Evolutionary conservation across 1,140 invertebrate species (phyloP).

Genomic region (Nebria ingens): DNA sequence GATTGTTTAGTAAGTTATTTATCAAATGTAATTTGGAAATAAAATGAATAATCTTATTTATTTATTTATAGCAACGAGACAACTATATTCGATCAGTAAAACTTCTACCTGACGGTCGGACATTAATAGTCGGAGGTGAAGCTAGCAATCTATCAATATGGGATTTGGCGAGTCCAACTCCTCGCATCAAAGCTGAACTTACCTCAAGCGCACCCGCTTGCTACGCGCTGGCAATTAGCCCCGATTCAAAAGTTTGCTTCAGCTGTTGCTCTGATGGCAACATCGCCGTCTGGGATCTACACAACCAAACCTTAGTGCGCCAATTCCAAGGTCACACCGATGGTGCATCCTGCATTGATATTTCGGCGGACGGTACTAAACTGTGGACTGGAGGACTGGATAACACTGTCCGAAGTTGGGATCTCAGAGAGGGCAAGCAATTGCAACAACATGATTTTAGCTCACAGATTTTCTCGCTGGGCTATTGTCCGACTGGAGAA

Average conservation of each 20-base stretch:
- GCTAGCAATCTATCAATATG: slow-evolving; percentile 82
- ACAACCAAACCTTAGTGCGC: slow-evolving; percentile 84
- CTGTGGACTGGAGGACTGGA: slow-evolving; percentile 95
- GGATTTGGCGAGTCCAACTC: slow-evolving; percentile 79
- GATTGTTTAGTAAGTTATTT: slow-evolving; percentile 62
- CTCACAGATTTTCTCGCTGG: slow-evolving; percentile 88
- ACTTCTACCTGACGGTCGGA: slow-evolving; percentile 78
- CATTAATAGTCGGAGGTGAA: slow-evolving; percentile 86
- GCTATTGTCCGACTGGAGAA: slow-evolving; percentile 94
- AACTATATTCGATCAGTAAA: slow-evolving; percentile 90
- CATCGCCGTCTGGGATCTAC: slow-evolving; percentile 94
- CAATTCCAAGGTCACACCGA: slow-evolving; percentile 92
- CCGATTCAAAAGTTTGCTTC: slow-evolving; percentile 89
- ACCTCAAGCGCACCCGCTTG: slow-evolving; percentile 89
- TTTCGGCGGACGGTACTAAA: slow-evolving; percentile 87
- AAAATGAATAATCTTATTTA: slow-evolving; percentile 10
- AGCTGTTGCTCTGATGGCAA: slow-evolving; percentile 96
- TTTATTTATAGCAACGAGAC: slow-evolving; percentile 52
- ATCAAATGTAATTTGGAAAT: too few species aligned
- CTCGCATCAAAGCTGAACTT: slow-evolving; percentile 83
- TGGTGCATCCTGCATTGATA: slow-evolving; percentile 94
- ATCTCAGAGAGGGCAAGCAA: slow-evolving; percentile 79
- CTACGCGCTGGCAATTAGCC: slow-evolving; percentile 82
- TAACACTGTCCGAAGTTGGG: slow-evolving; percentile 89
- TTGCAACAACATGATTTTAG: slow-evolving; percentile 83